A percentile compares a stretch with the other conserved stretches of the same genome.
Evolutionary conservation across 2,113 vertebrate species (phyloP).

Genomic region (Carlito syrichta): DNA sequence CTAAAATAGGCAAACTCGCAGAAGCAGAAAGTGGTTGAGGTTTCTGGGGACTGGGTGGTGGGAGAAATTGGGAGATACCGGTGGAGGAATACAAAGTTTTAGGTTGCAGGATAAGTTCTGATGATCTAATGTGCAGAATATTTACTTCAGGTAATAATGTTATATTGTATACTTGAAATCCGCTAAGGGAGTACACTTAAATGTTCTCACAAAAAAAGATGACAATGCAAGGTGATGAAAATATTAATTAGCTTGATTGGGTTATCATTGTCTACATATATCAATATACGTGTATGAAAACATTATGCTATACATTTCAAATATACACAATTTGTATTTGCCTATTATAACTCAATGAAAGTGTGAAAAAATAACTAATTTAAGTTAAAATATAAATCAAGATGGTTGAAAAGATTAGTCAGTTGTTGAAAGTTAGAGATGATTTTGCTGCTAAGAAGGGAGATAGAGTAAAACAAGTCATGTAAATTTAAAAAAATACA

Average conservation of each 20-base stretch:
- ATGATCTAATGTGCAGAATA: neutral
- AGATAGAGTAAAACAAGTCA: neutral
- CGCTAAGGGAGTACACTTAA: neutral
- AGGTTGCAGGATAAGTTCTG: too few species aligned
- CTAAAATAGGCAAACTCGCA: neutral
- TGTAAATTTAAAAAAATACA: neutral
- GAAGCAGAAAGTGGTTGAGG: neutral
- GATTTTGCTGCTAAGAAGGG: neutral
- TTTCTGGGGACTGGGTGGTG: fast-evolving
- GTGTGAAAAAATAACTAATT: neutral
- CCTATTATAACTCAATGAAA: neutral
- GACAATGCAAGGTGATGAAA: neutral
- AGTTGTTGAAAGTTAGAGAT: neutral
- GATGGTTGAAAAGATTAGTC: neutral
- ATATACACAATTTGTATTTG: neutral
- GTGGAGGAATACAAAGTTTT: neutral
- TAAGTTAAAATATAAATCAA: neutral
- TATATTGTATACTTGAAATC: neutral
- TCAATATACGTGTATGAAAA: neutral
- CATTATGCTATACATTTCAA: neutral
- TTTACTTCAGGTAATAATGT: neutral
- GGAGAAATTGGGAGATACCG: neutral
- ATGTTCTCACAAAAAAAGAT: neutral
- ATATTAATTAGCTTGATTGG: neutral
- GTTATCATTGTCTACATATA: neutral